phyloP scores from a whole-genome alignment of 2,113 vertebrate species.

The Tachycineta bicolor region DNA sequence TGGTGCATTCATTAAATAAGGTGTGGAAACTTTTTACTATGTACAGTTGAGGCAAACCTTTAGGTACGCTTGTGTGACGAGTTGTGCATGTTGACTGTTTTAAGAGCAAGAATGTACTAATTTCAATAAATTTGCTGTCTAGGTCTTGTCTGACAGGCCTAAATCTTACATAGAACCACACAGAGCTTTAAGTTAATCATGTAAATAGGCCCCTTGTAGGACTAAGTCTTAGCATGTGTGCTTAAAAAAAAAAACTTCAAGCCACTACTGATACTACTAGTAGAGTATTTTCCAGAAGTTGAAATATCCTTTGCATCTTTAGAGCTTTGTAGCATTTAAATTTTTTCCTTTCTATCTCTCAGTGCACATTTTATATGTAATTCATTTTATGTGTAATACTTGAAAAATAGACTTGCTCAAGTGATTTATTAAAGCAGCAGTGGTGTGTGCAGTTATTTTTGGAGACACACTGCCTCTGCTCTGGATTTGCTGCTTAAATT shows the following conservation, averaged over 20 bases:
- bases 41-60: constrained; percentile 51
- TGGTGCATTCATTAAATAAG: constrained; percentile 97
- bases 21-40: constrained; percentile 77
- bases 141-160: constrained; percentile 11
- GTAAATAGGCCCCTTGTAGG: neutral
- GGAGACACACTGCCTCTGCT: neutral
- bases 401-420: neutral
- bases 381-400: neutral
- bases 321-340: neutral
- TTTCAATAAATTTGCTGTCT: neutral
- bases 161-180: neutral
- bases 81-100: constrained; percentile 1
- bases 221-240: neutral
- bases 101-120: neutral
- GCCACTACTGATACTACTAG: neutral
- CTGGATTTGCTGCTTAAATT: neutral
- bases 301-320: neutral
- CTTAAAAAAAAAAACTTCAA: neutral
- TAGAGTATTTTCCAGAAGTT: neutral
- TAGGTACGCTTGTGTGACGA: constrained; percentile 43
- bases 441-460: neutral
- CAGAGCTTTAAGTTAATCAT: neutral
- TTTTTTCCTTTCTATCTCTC: neutral
- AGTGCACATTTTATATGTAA: neutral
- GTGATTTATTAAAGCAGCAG: neutral